Conservation (phyloP, 1,140 invertebrate genomes). For the Tetramorium alpestre region DNA sequence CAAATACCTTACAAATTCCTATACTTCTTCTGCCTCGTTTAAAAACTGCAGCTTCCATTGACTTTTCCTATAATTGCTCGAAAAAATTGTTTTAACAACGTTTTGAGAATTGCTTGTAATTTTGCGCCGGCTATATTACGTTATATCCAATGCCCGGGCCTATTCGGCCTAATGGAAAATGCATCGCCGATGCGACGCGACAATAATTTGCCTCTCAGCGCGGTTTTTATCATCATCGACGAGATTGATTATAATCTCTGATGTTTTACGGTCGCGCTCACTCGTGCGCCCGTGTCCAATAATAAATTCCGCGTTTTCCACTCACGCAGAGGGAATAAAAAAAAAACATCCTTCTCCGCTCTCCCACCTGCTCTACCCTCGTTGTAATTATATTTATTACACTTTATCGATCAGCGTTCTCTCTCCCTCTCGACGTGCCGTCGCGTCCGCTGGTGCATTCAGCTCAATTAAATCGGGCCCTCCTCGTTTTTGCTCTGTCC, state of each 20-base stretch:
- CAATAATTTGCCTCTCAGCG: constrained; percentile 36
- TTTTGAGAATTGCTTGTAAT: constrained; percentile 49
- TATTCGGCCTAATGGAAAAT: constrained; percentile 54
- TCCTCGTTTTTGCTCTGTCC: constrained; percentile 46
- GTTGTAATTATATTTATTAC: constrained; percentile 76
- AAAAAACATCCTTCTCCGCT: constrained; percentile 32
- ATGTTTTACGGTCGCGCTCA: constrained; percentile 49
- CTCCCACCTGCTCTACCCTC: not conserved
- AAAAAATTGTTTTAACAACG: constrained; percentile 46
- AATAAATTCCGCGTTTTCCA: constrained; percentile 55
- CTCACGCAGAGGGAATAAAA: constrained; percentile 42
- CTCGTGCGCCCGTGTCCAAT: constrained; percentile 22
- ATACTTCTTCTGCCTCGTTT: not conserved
- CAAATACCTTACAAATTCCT: not conserved
- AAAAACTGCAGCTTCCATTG: not conserved
- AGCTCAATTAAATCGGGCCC: constrained; percentile 60
- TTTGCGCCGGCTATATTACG: constrained; percentile 28
- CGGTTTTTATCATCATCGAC: constrained; percentile 53
- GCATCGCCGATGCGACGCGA: constrained; percentile 12
- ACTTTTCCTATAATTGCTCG: not conserved
- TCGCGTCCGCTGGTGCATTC: constrained; percentile 52
- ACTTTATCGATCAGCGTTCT: constrained; percentile 65
- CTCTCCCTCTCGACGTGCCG: constrained; percentile 14
- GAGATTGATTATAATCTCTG: constrained; percentile 63
- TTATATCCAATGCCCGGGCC: constrained; percentile 2